Percentiles rank a stretch among this genome's conserved stretches.
phyloP scores from a whole-genome alignment of 2,113 vertebrate species.

The Ginglymostoma cirratum region DNA sequence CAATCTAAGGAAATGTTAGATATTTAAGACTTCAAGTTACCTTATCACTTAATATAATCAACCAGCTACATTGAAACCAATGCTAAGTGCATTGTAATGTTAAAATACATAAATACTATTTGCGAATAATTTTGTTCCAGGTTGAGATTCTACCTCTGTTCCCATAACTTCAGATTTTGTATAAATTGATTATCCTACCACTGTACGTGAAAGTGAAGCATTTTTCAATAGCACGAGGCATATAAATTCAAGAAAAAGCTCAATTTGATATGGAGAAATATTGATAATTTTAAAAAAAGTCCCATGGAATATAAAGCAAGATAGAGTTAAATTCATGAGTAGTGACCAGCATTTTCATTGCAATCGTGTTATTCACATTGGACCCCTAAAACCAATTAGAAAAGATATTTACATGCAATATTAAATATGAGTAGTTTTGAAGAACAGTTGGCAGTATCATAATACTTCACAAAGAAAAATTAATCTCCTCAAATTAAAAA shows the following conservation, averaged over 20 bases:
- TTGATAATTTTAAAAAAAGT: neutral
- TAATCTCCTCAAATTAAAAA: neutral
- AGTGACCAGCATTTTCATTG: neutral
- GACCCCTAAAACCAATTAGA: neutral
- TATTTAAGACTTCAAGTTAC: neutral
- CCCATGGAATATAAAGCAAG: neutral
- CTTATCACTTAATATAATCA: neutral
- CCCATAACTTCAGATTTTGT: neutral
- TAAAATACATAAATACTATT: neutral
- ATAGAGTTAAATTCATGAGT: neutral
- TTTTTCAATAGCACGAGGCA: neutral
- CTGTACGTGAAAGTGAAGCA: neutral
- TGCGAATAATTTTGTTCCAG: neutral
- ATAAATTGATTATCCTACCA: neutral
- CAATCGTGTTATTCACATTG: neutral
- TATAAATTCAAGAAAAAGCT: neutral
- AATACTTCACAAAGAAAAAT: slow-evolving; percentile 2
- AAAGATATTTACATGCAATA: neutral
- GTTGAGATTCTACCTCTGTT: neutral
- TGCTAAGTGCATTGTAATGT: neutral
- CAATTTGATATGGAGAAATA: slow-evolving; percentile 18
- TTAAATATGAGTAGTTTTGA: neutral
- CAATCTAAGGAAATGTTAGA: neutral
- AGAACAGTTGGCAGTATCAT: neutral
- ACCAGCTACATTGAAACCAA: neutral